These are phyloP conservation scores for Ophiothrix spiculata DNA, from an alignment of 35 echinoderm and acorn worm species.

Conservation along the genomic window DNA sequence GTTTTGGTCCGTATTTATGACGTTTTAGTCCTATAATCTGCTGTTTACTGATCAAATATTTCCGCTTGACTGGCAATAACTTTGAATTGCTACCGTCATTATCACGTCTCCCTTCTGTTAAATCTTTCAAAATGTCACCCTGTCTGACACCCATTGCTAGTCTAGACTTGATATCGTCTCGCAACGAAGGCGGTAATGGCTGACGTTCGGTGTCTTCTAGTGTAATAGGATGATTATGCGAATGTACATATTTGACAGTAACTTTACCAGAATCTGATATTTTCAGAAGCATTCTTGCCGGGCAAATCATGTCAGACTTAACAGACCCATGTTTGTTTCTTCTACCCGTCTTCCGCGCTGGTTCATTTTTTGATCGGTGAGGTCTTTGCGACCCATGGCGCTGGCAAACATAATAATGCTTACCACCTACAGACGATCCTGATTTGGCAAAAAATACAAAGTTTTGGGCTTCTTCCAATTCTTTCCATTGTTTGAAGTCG, in stretches of 20 bases:
- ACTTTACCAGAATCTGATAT: background rate
- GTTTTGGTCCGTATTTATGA: background rate
- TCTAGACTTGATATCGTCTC: background rate
- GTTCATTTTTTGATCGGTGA: background rate
- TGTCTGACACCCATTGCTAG: background rate
- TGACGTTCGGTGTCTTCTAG: background rate
- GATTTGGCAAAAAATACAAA: background rate
- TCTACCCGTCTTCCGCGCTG: background rate
- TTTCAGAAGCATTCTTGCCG: background rate
- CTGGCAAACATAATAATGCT: background rate
- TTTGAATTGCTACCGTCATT: background rate
- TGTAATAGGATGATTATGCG: background rate
- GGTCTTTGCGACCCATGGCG: background rate
- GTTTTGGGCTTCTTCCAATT: background rate
- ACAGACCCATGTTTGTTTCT: background rate
- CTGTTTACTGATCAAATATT: background rate
- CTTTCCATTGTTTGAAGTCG: conserved; percentile 1
- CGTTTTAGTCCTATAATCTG: background rate
- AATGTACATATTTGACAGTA: background rate
- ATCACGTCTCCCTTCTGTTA: background rate
- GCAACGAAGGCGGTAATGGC: background rate
- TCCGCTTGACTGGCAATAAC: background rate
- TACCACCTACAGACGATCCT: background rate
- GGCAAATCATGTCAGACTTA: background rate
- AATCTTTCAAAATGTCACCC: background rate